These are phyloP conservation scores for Ridgeia piscesae DNA, from an alignment of 1,140 invertebrate genomes.

Conservation along the genomic window DNA sequence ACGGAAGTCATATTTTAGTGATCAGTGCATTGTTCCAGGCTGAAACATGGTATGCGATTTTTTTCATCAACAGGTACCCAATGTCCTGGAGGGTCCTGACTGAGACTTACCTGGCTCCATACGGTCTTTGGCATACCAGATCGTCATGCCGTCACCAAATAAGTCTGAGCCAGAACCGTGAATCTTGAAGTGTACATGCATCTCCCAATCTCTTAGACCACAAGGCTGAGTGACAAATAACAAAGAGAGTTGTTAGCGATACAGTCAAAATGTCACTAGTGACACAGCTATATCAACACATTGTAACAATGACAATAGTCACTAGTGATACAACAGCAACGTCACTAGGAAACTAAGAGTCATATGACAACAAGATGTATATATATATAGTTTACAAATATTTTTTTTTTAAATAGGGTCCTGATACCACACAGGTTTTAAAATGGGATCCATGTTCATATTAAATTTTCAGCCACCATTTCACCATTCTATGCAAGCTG, in stretches of 20 bases:
- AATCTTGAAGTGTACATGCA: constrained; percentile 95
- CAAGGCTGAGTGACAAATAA: constrained; percentile 69
- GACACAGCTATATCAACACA: too few relatives aligned
- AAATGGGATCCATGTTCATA: too few relatives aligned
- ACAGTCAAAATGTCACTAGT: neutral
- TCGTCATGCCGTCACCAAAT: constrained; percentile 94
- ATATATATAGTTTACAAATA: too few relatives aligned
- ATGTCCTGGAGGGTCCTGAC: neutral
- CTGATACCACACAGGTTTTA: too few relatives aligned
- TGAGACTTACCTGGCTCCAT: constrained; percentile 67
- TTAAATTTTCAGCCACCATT: too few relatives aligned
- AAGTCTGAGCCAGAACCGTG: constrained; percentile 92
- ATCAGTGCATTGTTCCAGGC: too few relatives aligned
- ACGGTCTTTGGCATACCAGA: constrained; percentile 95
- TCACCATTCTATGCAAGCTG: too few relatives aligned
- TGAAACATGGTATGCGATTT: too few relatives aligned
- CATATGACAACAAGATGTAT: neutral
- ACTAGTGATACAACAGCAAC: neutral
- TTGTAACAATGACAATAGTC: neutral
- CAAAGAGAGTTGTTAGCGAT: neutral
- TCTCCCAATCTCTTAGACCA: constrained; percentile 87
- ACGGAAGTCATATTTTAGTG: too few relatives aligned
- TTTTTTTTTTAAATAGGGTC: too few relatives aligned
- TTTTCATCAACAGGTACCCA: too few relatives aligned
- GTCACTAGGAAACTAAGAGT: too few relatives aligned